Conservation (phyloP, 1,140 invertebrate genomes). For the Drosophila obscura region DNA sequence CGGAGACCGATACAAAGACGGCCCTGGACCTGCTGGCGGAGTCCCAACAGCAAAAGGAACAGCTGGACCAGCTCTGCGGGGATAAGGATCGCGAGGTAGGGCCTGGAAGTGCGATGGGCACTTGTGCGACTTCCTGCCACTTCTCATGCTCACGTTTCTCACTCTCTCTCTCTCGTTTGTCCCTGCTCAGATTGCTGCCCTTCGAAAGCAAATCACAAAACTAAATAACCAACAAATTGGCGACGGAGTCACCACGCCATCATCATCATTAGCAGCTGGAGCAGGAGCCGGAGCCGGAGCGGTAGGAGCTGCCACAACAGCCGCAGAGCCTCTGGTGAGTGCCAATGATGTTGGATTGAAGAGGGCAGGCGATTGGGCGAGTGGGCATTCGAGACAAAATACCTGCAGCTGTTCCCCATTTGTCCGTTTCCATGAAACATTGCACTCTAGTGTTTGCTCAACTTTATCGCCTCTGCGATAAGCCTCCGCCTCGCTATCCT, state of each 20-base stretch:
- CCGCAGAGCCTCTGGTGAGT: no score
- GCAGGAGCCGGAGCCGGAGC: no score
- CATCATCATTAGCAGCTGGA: neutral
- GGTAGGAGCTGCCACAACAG: no score
- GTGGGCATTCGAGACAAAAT: no score
- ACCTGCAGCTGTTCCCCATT: conserved; percentile 7
- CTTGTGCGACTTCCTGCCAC: conserved; percentile 48
- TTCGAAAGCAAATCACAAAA: conserved; percentile 68
- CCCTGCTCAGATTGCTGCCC: conserved; percentile 61
- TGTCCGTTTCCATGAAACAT: conserved; percentile 3
- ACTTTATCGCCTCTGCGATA: conserved; percentile 29
- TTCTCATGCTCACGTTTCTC: neutral
- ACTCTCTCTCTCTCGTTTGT: neutral
- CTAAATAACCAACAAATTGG: conserved; percentile 54
- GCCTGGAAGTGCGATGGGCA: conserved; percentile 1
- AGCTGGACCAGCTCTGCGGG: conserved; percentile 86
- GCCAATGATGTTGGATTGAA: no score
- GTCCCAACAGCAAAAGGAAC: conserved; percentile 85
- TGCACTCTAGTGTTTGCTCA: conserved; percentile 36
- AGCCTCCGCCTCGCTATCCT: conserved; percentile 15
- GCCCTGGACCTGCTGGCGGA: conserved; percentile 83
- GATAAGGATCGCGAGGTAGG: conserved; percentile 88
- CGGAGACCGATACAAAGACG: conserved; percentile 53
- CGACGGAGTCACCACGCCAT: conserved; percentile 8
- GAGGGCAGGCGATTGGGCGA: no score